phyloP scores from a whole-genome alignment of 2,797 vertebrate species.

The Strix occidentalis region DNA sequence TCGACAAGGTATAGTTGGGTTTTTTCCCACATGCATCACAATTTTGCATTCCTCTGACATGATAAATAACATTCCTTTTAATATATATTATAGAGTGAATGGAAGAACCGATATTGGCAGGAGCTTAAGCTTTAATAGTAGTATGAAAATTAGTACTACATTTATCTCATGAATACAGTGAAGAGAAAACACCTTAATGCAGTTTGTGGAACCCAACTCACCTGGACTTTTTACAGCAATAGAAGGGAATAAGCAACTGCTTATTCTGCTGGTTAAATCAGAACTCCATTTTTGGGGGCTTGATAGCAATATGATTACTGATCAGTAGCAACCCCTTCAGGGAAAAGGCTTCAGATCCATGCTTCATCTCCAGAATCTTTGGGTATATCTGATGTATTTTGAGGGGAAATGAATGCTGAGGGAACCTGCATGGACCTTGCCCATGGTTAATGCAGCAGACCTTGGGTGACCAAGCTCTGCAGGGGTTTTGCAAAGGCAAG shows the following conservation, averaged over 20 bases:
- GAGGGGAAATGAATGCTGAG: background rate
- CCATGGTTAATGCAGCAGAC: background rate
- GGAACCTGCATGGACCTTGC: background rate
- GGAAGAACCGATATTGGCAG: background rate
- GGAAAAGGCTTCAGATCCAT: background rate
- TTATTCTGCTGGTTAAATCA: background rate
- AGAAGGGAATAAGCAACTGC: background rate
- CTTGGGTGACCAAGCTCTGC: background rate
- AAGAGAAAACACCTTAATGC: background rate
- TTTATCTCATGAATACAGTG: background rate
- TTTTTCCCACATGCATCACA: background rate
- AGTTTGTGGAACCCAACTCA: background rate
- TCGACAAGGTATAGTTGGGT: accelerated
- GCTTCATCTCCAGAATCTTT: background rate
- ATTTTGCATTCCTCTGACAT: background rate
- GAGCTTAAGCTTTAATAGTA: background rate
- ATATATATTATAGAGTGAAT: background rate
- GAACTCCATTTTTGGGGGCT: background rate
- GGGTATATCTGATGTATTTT: background rate
- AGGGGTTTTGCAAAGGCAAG: background rate
- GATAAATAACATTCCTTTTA: background rate
- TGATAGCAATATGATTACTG: background rate
- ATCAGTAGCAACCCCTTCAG: background rate
- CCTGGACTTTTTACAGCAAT: background rate
- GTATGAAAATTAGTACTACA: background rate